Conservation (phyloP, 2,113 vertebrate species). For the Tragelaphus scriptus region DNA sequence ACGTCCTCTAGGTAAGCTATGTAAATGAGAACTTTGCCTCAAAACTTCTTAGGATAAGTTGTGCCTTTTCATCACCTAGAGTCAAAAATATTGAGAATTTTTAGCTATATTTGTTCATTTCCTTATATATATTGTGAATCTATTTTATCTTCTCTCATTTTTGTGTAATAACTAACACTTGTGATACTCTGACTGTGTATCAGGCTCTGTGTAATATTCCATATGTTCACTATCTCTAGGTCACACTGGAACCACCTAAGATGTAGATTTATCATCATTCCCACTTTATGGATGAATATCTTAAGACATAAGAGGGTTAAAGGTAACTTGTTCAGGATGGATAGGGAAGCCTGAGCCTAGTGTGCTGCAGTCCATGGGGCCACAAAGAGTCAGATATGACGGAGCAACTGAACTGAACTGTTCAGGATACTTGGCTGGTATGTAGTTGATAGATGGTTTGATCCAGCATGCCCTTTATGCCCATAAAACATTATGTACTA, state of each 20-base stretch:
- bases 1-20: not conserved
- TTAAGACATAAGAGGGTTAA: not conserved
- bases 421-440: no score
- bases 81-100: not conserved
- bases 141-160: not conserved
- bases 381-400: not conserved
- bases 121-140: not conserved
- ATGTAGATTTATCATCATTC: not conserved
- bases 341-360: not conserved
- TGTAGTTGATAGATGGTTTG: not conserved
- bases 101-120: not conserved
- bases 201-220: not conserved
- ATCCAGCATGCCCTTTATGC: no score
- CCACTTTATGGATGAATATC: not conserved
- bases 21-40: not conserved
- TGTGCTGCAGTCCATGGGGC: not conserved
- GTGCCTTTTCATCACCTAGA: not conserved
- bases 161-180: not conserved
- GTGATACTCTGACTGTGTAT: not conserved
- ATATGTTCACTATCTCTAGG: not conserved
- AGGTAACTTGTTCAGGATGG: not conserved
- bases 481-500: rapidly evolving
- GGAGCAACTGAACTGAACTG: not conserved
- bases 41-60: not conserved
- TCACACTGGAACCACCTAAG: no score